Percentiles rank a stretch among this genome's conserved stretches.
phyloP scores from a whole-genome alignment of 2,797 vertebrate species.

The Zalophus californianus region DNA sequence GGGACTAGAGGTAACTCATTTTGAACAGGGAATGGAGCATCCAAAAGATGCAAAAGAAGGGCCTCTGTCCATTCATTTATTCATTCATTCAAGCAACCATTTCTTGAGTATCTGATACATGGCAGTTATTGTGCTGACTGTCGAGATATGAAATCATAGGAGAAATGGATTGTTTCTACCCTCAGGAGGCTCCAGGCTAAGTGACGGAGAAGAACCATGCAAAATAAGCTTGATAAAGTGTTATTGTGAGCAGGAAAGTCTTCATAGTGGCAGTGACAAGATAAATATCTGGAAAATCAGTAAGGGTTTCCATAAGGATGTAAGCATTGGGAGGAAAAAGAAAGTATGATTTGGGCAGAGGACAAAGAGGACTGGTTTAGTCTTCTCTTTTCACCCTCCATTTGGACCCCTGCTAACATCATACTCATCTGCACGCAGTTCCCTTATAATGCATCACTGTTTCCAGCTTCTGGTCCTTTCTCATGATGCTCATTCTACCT shows the following conservation, averaged over 20 bases:
- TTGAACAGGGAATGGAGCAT: background rate
- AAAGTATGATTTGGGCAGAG: background rate
- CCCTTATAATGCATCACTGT: background rate
- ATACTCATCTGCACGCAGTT: too few species aligned
- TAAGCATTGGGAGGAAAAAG: background rate
- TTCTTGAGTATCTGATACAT: background rate
- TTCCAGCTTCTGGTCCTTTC: background rate
- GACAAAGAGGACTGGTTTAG: background rate
- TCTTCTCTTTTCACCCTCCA: rapidly evolving
- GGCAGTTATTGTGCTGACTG: background rate
- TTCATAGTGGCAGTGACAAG: background rate
- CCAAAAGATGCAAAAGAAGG: background rate
- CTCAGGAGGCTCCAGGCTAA: background rate
- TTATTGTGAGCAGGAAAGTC: background rate
- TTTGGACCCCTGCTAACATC: background rate
- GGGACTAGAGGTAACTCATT: background rate
- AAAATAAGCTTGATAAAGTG: background rate
- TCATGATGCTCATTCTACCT: background rate
- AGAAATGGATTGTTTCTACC: background rate
- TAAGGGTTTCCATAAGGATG: background rate
- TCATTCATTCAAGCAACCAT: background rate
- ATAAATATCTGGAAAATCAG: background rate
- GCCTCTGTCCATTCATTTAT: background rate
- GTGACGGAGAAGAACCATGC: background rate
- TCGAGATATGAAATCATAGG: background rate